Percentiles rank a stretch among this genome's conserved stretches.
Evolutionary conservation across 2,797 vertebrate species (phyloP).

Genomic region (Siniperca scherzeri): DNA sequence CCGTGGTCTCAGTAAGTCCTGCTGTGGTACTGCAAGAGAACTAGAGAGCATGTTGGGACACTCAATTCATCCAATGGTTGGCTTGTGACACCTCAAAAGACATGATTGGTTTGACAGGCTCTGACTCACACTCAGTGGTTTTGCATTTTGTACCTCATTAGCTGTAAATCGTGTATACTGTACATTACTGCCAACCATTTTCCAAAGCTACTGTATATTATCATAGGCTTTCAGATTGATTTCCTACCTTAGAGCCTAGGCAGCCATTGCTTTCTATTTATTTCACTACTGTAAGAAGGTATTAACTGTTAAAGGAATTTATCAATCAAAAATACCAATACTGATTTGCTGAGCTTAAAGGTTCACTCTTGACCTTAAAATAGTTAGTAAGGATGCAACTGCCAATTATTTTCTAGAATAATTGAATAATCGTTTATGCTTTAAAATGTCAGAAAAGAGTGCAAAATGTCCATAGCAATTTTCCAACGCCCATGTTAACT

Average conservation of each 20-base stretch:
- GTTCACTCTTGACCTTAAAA: background rate
- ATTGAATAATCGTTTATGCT: background rate
- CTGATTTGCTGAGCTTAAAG: background rate
- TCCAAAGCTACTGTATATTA: conserved; percentile 27
- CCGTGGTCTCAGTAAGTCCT: conserved; percentile 90
- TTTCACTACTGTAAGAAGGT: background rate
- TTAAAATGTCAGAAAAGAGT: background rate
- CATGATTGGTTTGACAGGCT: conserved; percentile 28
- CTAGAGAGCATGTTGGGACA: conserved; percentile 46
- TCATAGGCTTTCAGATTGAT: conserved; percentile 21
- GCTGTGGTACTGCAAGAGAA: conserved; percentile 66
- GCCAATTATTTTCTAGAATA: background rate
- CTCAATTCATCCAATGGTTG: conserved; percentile 52
- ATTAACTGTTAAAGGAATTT: background rate
- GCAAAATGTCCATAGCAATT: background rate
- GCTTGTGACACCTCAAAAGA: conserved; percentile 32
- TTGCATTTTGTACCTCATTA: conserved; percentile 35
- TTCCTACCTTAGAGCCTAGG: background rate
- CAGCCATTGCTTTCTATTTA: conserved; percentile 26
- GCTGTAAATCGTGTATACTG: conserved; percentile 36
- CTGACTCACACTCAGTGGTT: conserved; percentile 31
- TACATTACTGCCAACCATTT: conserved; percentile 35
- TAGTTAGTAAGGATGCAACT: background rate
- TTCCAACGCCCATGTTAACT: no score
- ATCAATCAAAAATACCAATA: background rate